Percentiles rank a stretch among this genome's conserved stretches.
Evolutionary conservation across 2,888 invertebrate genomes (phyloP).

Genomic region (Callosobruchus maculatus): DNA sequence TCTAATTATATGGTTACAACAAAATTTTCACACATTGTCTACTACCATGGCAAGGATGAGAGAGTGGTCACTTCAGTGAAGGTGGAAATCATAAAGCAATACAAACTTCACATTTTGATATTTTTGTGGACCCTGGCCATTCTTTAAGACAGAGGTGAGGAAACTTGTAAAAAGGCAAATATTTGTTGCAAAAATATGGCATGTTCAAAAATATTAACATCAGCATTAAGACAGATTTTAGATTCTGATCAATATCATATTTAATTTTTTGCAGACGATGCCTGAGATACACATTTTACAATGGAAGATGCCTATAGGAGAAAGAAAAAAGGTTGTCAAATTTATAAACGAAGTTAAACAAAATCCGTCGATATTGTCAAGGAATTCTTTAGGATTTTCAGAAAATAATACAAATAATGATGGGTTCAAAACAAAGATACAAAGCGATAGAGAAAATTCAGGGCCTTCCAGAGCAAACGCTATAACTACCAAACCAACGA

Average conservation of each 20-base stretch:
- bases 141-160: too few species aligned
- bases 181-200: too few species aligned
- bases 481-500: background rate
- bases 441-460: background rate
- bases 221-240: too few species aligned
- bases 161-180: too few species aligned
- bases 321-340: background rate
- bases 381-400: background rate
- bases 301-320: conserved; percentile 4
- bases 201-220: too few species aligned
- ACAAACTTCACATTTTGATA: too few species aligned
- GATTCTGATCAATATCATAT: background rate
- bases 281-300: background rate
- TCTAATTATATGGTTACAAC: too few species aligned
- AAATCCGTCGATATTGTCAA: conserved; percentile 3
- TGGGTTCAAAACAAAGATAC: background rate
- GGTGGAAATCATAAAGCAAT: too few species aligned
- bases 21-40: too few species aligned
- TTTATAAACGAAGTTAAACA: conserved; percentile 3
- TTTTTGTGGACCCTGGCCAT: too few species aligned
- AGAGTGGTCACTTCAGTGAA: too few species aligned
- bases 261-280: conserved; percentile 8
- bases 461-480: background rate
- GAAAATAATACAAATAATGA: background rate
- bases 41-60: too few species aligned